Evolutionary conservation across 2,888 invertebrate species (phyloP).

Genomic region (Galeopsomyia nigrocyanea): DNA sequence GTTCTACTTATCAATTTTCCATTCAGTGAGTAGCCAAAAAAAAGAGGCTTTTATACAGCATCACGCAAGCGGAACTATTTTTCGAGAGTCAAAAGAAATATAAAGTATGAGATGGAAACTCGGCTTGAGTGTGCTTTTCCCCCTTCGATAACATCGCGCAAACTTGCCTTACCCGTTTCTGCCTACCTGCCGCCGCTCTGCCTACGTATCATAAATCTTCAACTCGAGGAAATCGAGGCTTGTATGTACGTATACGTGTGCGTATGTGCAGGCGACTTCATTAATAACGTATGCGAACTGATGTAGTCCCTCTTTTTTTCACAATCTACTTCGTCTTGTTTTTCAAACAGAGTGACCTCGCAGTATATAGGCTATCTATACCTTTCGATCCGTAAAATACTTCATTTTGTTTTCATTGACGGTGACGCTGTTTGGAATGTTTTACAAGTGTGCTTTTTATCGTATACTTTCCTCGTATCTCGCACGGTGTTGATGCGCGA

Average conservation of each 20-base stretch:
- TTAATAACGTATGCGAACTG: conserved; percentile 13
- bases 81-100: background rate
- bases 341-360: too few relatives aligned
- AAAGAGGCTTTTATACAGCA: background rate
- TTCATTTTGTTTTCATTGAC: too few relatives aligned
- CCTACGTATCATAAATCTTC: conserved; percentile 32
- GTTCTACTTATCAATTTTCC: too few relatives aligned
- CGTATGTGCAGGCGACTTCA: background rate
- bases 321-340: too few relatives aligned
- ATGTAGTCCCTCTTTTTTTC: too few relatives aligned
- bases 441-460: too few relatives aligned
- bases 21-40: background rate
- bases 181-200: background rate
- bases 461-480: too few relatives aligned
- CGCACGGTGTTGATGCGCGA: too few relatives aligned
- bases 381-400: too few relatives aligned
- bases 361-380: too few relatives aligned
- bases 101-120: conserved; percentile 2
- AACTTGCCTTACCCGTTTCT: conserved; percentile 21
- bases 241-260: background rate
- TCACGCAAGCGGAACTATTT: background rate
- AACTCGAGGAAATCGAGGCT: conserved; percentile 13
- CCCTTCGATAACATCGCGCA: conserved; percentile 18
- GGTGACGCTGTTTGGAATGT: too few relatives aligned
- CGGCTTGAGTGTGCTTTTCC: background rate